Base-by-base conservation (phyloP, 2,888 invertebrate genomes). In the Calameuta filiformis region DNA sequence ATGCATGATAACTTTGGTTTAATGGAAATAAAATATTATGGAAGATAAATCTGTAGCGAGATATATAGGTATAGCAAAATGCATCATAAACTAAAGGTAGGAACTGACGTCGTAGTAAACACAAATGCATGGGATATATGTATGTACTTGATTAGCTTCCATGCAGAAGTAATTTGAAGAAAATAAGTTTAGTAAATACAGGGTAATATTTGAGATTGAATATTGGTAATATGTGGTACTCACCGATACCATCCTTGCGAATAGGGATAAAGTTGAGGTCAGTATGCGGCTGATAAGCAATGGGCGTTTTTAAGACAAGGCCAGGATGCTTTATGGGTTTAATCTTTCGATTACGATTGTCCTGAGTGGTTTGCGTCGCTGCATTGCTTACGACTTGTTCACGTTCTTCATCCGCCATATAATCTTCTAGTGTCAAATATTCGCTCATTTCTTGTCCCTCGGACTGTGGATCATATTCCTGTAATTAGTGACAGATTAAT, bases 231-330 rank as follows among this genome's bases (percentile, higher is more conserved):
- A 23, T 23, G 79, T 87, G 71, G 77, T 85, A 92, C 94, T 94
- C 93, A 97, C 97, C 97, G 93, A 97, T 97, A 92, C 96, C 97
- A 92, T 97, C 97, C 92, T 96, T 96, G 92, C 95, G 95, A 89
- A 97, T 95, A 77, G 97, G 97, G 92, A 97, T 95, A 88, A 97
- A 96, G 82, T 96, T 96, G 80, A 96, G 94, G 93, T 97, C 97
- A 78, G 95, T 95, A 90, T 95, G 95, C 87, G 95, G 94, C 89
- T 95, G 95, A 92, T 96, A 96, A 75, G 96, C 96, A 83, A 96
- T 96, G 79, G 96, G 96, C 82, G 95, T 95, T 91, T 96, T 95
- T 83, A 96, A 92, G 86, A 95, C 95, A 81, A 96, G 92, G 77
- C 95, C 95, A 77, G 96, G 96, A 91, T 95, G 94, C 90, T 94